A percentile compares a stretch with the other conserved stretches of the same genome.
phyloP scores from a whole-genome alignment of 2,888 invertebrate species.

The Steinernema scapterisci region DNA sequence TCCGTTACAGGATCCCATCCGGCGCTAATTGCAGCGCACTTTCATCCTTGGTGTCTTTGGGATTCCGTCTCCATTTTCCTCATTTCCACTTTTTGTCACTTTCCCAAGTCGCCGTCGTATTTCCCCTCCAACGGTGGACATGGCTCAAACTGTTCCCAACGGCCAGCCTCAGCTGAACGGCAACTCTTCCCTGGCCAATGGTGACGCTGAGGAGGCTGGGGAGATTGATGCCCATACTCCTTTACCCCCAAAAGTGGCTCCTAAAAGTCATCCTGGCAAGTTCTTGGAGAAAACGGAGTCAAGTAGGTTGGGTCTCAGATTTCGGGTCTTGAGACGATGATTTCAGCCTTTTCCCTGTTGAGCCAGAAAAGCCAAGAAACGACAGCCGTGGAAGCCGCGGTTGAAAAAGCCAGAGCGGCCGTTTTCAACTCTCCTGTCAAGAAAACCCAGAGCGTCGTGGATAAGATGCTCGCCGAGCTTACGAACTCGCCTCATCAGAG shows the following conservation, averaged over 20 bases:
- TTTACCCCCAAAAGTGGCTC: neutral
- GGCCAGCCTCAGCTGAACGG: neutral
- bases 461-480: neutral
- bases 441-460: conserved; percentile 19
- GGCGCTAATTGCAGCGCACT: conserved; percentile 21
- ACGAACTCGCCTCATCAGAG: neutral
- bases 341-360: neutral
- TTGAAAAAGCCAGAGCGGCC: neutral
- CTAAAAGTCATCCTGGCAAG: conserved; percentile 1
- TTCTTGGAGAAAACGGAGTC: conserved; percentile 10
- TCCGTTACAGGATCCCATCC: neutral
- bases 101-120: neutral
- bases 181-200: neutral
- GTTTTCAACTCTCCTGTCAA: conserved; percentile 19
- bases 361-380: neutral
- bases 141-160: neutral
- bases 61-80: neutral
- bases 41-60: neutral
- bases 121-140: neutral
- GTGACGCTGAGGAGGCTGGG: neutral
- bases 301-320: neutral
- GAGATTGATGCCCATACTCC: neutral
- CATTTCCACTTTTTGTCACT: neutral
- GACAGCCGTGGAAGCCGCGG: neutral
- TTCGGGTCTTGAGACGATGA: neutral